Percentiles rank a stretch among this genome's conserved stretches.
phyloP scores from a whole-genome alignment of 1,140 invertebrate genomes.

The Bicyclus anynana region DNA sequence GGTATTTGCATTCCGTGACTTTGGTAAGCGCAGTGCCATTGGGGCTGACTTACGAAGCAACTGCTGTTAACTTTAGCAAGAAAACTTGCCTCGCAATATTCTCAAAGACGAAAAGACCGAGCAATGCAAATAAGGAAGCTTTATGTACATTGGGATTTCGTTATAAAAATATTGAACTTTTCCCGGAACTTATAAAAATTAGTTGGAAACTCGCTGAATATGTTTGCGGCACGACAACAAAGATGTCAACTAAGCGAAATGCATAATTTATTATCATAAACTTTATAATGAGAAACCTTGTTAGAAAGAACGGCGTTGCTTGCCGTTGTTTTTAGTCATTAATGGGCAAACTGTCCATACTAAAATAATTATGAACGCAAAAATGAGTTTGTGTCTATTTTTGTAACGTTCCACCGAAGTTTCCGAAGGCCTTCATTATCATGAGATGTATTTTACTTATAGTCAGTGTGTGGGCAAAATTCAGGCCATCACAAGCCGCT shows the following conservation, averaged over 20 bases:
- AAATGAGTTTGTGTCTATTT: too few relatives aligned
- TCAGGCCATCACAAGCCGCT: too few relatives aligned
- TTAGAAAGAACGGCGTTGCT: not conserved
- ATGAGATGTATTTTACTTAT: too few relatives aligned
- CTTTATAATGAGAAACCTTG: constrained; percentile 6
- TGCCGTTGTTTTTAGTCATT: not conserved
- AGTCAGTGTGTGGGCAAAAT: too few relatives aligned
- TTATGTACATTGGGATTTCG: constrained; percentile 50
- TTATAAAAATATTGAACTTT: constrained; percentile 43
- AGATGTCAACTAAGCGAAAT: constrained; percentile 21
- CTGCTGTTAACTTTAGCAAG: constrained; percentile 57
- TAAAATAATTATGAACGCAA: too few relatives aligned
- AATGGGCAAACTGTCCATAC: too few relatives aligned
- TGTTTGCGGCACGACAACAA: constrained; percentile 20
- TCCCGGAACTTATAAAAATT: constrained; percentile 46
- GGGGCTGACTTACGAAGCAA: constrained; percentile 53
- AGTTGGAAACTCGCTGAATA: constrained; percentile 35
- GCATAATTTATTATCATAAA: constrained; percentile 18
- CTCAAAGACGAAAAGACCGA: constrained; percentile 45
- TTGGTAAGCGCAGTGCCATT: constrained; percentile 23
- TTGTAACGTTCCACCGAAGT: too few relatives aligned
- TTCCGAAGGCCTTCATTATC: too few relatives aligned
- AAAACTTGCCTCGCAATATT: constrained; percentile 59
- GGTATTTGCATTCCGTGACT: constrained; percentile 25
- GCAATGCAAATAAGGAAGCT: constrained; percentile 49